Conservation (phyloP, 2,888 invertebrate genomes). For the Alviniconcha strummeri region DNA sequence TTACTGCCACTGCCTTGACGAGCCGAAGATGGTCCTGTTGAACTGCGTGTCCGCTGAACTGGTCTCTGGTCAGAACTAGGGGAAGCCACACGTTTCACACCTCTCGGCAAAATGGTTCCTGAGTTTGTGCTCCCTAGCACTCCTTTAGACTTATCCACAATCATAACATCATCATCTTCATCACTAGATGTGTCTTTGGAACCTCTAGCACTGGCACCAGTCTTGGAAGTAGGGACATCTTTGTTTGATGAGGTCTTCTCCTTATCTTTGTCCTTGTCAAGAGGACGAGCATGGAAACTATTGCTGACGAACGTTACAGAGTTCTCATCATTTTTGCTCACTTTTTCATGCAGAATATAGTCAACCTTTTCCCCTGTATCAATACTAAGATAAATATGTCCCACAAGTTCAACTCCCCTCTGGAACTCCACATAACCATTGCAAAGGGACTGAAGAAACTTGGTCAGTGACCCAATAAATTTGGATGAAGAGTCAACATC, state of each 20-base stretch:
- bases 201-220: background rate
- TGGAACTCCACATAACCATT: conserved; percentile 47
- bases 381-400: conserved; percentile 44
- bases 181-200: background rate
- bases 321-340: conserved; percentile 45
- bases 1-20: background rate
- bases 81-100: conserved; percentile 21
- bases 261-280: conserved; percentile 35
- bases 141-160: conserved; percentile 22
- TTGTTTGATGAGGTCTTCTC: background rate
- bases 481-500: conserved; percentile 45
- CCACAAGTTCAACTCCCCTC: conserved; percentile 43
- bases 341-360: conserved; percentile 46
- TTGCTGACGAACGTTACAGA: conserved; percentile 46
- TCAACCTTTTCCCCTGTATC: conserved; percentile 45
- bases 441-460: conserved; percentile 44
- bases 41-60: conserved; percentile 2
- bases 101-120: conserved; percentile 30
- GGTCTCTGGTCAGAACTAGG: conserved; percentile 17
- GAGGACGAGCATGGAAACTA: conserved; percentile 46
- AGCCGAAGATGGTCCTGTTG: background rate
- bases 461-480: conserved; percentile 45
- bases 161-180: conserved; percentile 33
- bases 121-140: conserved; percentile 35
- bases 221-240: background rate